Evolutionary conservation across 2,888 invertebrate species (phyloP), one percentile per base, ranked within the genome.

Genomic region (Nephrocerus scutellatus): DNA sequence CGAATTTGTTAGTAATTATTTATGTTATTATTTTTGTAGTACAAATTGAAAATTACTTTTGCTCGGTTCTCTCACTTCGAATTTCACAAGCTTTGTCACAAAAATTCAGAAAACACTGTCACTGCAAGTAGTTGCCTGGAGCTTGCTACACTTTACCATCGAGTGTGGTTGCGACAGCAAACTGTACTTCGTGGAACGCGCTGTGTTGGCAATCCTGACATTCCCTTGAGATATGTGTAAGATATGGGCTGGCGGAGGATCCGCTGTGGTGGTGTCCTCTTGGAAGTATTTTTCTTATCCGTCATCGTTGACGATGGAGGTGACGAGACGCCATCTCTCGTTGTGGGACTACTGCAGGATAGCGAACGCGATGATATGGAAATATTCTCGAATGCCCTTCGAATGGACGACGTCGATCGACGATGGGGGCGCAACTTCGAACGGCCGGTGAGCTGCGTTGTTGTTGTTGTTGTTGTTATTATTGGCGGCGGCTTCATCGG

Each of bases 151-250:
- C n/a, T n/a, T n/a, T n/a, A n/a, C n/a, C n/a, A n/a, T n/a, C n/a
- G n/a, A n/a, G n/a, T n/a, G n/a, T n/a, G n/a, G n/a, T n/a, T n/a
- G n/a, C n/a, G 62, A 20, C 68, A 64, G 41, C 66, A 63, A 15
- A 65, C 62, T 9, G 67, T 56, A 41, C 66, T 75, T 46, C 79
- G 74, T 1, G 87, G 85, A 15, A 87, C 80, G 56, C 87, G 73
- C 60, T 85, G 85, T 2, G 86, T 87, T 6, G 87, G 86, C 37
- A 87, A 68, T 8, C 87, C 87, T 7, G 86, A 86, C 47, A 85
- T 73, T 30, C 87, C 87, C 48, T 80, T 80, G 3, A 84, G 80
- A 63, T 87, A 88, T 7, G 83, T 84, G 63, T 87, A 86, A 1
- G 80, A 76, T 9, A 85, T 80, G 2, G 87, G 87, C 34, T 83